Evolutionary conservation across 2,888 invertebrate species (phyloP), one percentile per base, ranked within the genome.

Genomic region (Amphipoea oculea): DNA sequence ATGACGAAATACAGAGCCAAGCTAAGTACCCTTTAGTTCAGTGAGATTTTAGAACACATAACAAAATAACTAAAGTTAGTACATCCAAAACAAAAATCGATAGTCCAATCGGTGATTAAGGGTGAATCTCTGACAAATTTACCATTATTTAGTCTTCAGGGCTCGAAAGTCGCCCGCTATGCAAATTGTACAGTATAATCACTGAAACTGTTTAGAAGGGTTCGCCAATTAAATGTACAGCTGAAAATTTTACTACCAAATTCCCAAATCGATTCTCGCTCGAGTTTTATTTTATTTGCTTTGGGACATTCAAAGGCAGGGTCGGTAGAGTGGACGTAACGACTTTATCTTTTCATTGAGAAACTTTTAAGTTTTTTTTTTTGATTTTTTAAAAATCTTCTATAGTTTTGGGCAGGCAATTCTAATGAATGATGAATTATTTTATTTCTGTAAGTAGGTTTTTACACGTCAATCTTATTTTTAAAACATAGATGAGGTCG

Each of bases 231-330:
- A 95, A 93, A 94, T 92, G 93, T 93, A 91, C 92, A 92, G 81
- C 91, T 86, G 89, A 83, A 90, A 92, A 95, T 95, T 95, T 94
- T 90, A 94, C 94, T 95, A 95, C 93, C 95, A 95, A 95, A 95
- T 95, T 94, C 74, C 67, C 76, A 78, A 87, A 89, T 90, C 90
- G 90, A 90, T 89, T 85, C 66, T 45, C 78, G 69, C 75, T 71
- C 45, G 71, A 79, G 75, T 86, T 85, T 88, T 91, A 90, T 88
- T 90, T 87, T 75, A 85, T 89, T 89, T 88, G 76, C 70, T 79
- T 83, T 12, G 72, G 60, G 62, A 79, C 67, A 69, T 77, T 89
- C 65, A 60, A 62, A 73, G 29, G 29, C 57, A 45, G 11, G 63
- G 4, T 51, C 29, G 73, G 78, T 73, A 20, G 29, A 29, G 29